Base-by-base conservation (phyloP, 2,797 vertebrate genomes). In the Bryconaethiops microstoma region DNA sequence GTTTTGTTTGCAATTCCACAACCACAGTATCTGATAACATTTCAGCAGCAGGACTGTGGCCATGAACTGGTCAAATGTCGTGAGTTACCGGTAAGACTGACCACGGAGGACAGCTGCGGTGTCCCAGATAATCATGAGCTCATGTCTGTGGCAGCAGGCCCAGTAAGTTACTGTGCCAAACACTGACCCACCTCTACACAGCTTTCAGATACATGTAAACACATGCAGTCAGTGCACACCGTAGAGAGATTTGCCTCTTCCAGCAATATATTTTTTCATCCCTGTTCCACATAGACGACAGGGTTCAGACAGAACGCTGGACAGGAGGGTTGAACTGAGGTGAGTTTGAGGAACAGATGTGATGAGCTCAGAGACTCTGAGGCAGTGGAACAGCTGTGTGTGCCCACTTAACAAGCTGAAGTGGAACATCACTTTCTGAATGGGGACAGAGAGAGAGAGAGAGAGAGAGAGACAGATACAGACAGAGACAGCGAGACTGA, bases 131-230 rank as follows among this genome's bases (percentile, higher is more conserved):
- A 64, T 12, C 42, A 62, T 76, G 68, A 73, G 52, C 50, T 71
- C 68, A 80, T 72, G 74, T 50, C 8, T 42, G 65, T 84, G 63
- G 39, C 78, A 74, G 23, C 64, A 55, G 42, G 72, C 70, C 73
- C 45, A 70, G 13, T 4, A 57, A 70, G 78, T 78, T 73, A 70
- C 55, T 25, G 21, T 80, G 78, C 35, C 42, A 79, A 74, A 23
- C 57, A 21, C 71, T 76, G 75, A 83, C 78, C 82, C 76, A 62
- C 70, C 70, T 74, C 55, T 52, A 35, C 70, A 74, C 16, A 17
- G 48, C 50, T 55, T 60, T 48, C 19, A 54, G 19, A 67, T 12
- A 23, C n/a, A 0, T 65, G 17, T 16, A 25, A 70, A 70, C 68
- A 25, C 69, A 25, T 52, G 13, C 8, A 13, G 65, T 68, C 21